Conservation (phyloP, 2,888 invertebrate species). For the Nomada fabriciana region DNA sequence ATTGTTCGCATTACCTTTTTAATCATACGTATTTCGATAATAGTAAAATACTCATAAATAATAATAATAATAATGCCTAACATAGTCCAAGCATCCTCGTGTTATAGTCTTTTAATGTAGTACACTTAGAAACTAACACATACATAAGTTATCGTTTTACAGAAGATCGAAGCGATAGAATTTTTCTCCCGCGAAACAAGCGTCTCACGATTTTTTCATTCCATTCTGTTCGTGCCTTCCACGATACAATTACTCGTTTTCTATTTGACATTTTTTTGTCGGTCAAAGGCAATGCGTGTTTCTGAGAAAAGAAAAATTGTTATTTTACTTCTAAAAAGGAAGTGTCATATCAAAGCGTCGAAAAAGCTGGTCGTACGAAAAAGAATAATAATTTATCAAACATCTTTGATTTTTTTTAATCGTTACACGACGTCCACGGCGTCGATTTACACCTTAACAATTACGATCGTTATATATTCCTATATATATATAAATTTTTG, state of each 20-base stretch:
- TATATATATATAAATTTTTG: constrained; percentile 7
- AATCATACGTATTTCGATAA: constrained; percentile 76
- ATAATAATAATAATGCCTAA: constrained; percentile 80
- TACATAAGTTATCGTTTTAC: constrained; percentile 75
- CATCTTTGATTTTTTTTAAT: constrained; percentile 41
- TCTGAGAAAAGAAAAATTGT: constrained; percentile 12
- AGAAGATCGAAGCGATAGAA: constrained; percentile 21
- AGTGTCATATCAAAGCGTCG: constrained; percentile 60
- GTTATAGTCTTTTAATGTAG: constrained; percentile 79
- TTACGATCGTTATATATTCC: constrained; percentile 18
- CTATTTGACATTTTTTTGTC: neutral
- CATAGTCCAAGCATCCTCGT: constrained; percentile 77
- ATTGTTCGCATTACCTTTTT: constrained; percentile 73
- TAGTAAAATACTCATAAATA: constrained; percentile 83
- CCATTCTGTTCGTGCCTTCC: constrained; percentile 9
- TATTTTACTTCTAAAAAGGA: constrained; percentile 42
- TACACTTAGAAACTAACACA: constrained; percentile 80
- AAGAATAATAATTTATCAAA: constrained; percentile 61
- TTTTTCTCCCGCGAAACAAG: constrained; percentile 1
- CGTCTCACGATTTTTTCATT: neutral
- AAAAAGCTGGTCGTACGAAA: constrained; percentile 60
- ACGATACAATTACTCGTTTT: constrained; percentile 21
- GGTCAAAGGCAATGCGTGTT: constrained; percentile 66
- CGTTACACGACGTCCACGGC: constrained; percentile 23
- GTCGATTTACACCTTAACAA: constrained; percentile 16